Percentiles rank a stretch among this genome's conserved stretches.
Evolutionary conservation across 2,797 vertebrate genomes (phyloP).

Genomic region (Etheostoma nigrum): DNA sequence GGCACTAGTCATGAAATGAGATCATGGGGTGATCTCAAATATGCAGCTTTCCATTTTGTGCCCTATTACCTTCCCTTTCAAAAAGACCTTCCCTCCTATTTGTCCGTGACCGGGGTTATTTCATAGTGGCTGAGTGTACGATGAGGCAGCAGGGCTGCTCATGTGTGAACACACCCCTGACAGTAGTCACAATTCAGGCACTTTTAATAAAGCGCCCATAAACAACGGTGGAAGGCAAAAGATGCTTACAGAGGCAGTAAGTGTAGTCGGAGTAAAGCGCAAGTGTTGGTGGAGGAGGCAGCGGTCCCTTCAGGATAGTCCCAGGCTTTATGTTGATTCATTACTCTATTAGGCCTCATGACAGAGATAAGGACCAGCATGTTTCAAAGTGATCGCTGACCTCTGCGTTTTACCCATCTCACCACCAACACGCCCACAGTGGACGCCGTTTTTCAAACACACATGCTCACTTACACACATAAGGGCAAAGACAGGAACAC

Average conservation of each 20-base stretch:
- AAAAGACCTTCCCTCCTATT: constrained; percentile 30
- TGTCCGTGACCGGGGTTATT: constrained; percentile 46
- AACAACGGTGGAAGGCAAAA: constrained; percentile 68
- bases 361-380: constrained; percentile 85
- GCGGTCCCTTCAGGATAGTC: constrained; percentile 71
- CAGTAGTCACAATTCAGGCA: constrained; percentile 71
- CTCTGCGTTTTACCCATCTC: constrained; percentile 79
- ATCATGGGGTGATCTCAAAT: constrained; percentile 49
- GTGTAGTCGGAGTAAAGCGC: constrained; percentile 65
- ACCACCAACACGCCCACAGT: constrained; percentile 45
- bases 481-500: background rate
- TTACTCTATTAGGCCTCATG: constrained; percentile 83
- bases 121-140: constrained; percentile 49
- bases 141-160: constrained; percentile 40
- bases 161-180: constrained; percentile 72
- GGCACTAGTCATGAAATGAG: constrained; percentile 34
- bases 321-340: constrained; percentile 81
- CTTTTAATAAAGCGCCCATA: constrained; percentile 66
- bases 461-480: constrained; percentile 28
- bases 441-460: constrained; percentile 55
- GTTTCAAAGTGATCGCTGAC: constrained; percentile 86
- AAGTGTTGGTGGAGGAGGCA: constrained; percentile 67
- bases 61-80: constrained; percentile 35
- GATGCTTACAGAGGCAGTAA: constrained; percentile 79
- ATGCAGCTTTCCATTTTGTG: constrained; percentile 28